Conservation (phyloP, 2,113 vertebrate genomes). For the Thamnophis sirtalis region DNA sequence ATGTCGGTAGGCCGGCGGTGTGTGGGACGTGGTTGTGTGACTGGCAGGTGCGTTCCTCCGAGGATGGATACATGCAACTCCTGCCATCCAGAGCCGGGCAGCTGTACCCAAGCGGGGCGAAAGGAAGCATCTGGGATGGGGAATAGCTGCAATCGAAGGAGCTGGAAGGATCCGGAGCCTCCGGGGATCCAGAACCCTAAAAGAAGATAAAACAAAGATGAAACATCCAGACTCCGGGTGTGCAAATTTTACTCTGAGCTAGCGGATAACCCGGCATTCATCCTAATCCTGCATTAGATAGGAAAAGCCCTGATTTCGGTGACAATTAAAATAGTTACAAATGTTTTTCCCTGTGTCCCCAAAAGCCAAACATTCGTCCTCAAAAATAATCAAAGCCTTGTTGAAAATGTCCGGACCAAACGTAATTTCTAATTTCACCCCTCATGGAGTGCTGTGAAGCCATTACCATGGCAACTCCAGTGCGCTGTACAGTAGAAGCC, state of each 20-base stretch:
- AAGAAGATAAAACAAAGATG: not conserved
- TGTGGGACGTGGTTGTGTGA: constrained; percentile 43
- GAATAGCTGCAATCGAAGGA: constrained; percentile 77
- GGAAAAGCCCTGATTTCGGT: too few species aligned
- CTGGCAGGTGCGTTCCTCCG: constrained; percentile 67
- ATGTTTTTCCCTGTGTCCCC: too few species aligned
- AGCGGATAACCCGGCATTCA: too few species aligned
- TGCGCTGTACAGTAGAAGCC: too few species aligned
- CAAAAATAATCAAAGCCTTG: too few species aligned
- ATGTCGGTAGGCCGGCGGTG: constrained; percentile 56
- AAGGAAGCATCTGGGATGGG: constrained; percentile 74
- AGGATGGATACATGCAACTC: constrained; percentile 47
- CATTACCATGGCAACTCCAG: too few species aligned
- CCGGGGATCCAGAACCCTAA: constrained; percentile 75
- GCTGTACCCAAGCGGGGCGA: constrained; percentile 70
- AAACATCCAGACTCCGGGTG: rapidly evolving
- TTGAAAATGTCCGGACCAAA: too few species aligned
- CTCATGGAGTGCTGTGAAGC: too few species aligned
- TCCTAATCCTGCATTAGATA: too few species aligned
- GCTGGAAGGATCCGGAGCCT: constrained; percentile 72
- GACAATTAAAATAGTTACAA: too few species aligned
- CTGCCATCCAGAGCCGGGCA: constrained; percentile 73
- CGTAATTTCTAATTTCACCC: too few species aligned
- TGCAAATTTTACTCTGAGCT: not conserved
- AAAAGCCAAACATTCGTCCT: too few species aligned